These are phyloP conservation scores for Empidonax traillii DNA, from an alignment of 2,113 vertebrate species.

Conservation along the genomic window DNA sequence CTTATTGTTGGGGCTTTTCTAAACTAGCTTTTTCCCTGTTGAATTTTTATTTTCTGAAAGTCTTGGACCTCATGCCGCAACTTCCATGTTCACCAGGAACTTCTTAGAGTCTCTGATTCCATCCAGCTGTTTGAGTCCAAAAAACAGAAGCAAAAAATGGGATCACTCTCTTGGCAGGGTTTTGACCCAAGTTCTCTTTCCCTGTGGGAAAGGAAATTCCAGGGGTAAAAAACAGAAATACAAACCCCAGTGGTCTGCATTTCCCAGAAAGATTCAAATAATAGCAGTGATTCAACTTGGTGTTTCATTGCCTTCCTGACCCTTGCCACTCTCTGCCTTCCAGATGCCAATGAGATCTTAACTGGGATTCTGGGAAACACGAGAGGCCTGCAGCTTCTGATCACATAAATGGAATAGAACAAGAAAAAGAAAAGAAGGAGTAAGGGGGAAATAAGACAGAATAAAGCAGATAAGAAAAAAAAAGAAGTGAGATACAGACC, in stretches of 20 bases:
- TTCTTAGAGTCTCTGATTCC: background rate
- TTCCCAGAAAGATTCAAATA: conserved; percentile 9
- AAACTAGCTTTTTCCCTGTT: background rate
- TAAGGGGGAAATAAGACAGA: background rate
- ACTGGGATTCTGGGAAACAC: background rate
- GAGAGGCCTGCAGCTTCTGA: background rate
- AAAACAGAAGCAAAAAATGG: background rate
- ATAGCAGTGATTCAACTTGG: background rate
- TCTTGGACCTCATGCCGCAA: background rate
- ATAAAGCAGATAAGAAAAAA: background rate
- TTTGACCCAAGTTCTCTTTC: background rate
- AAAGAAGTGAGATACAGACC: background rate
- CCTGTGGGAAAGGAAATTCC: background rate
- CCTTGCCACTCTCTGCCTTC: background rate
- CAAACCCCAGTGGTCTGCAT: background rate
- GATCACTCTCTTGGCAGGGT: background rate
- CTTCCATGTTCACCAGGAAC: background rate
- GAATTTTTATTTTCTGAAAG: background rate
- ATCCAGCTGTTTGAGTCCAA: background rate
- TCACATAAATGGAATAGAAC: background rate
- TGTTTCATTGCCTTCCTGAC: background rate
- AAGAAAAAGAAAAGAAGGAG: background rate
- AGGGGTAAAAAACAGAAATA: background rate
- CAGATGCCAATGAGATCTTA: background rate
- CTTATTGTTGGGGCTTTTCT: background rate